Conservation (phyloP, 2,797 vertebrate genomes). For the Pogonophryne albipinna region DNA sequence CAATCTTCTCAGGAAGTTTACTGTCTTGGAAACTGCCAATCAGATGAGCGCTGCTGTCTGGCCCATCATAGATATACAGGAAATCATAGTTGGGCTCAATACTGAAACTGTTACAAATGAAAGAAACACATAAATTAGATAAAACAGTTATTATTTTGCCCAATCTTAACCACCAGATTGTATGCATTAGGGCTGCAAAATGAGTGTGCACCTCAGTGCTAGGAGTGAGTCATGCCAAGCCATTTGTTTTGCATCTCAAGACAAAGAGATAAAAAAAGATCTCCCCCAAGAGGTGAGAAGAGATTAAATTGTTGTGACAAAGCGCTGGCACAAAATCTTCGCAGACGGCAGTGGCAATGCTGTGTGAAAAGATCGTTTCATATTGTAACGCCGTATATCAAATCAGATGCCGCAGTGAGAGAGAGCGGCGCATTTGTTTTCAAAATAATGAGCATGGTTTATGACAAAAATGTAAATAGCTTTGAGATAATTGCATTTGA, state of each 20-base stretch:
- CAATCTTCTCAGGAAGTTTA: conserved; percentile 97
- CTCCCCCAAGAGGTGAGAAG: conserved; percentile 76
- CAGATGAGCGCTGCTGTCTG: conserved; percentile 91
- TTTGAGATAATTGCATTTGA: conserved; percentile 80
- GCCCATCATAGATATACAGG: conserved; percentile 95
- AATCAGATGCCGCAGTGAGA: conserved; percentile 74
- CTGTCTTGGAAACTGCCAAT: conserved; percentile 98
- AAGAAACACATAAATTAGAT: conserved; percentile 55
- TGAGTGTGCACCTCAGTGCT: conserved; percentile 38
- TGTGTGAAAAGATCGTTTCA: conserved; percentile 78
- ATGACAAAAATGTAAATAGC: conserved; percentile 84
- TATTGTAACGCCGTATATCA: conserved; percentile 77
- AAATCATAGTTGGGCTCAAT: conserved; percentile 99
- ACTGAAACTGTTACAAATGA: conserved; percentile 89
- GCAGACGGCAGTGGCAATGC: conserved; percentile 72
- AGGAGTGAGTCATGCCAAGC: conserved; percentile 71
- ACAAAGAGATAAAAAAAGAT: conserved; percentile 76
- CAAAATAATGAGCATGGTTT: conserved; percentile 79
- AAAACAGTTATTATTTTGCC: conserved; percentile 54
- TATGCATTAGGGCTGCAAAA: conserved; percentile 56
- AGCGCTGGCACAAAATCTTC: conserved; percentile 74
- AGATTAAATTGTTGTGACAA: conserved; percentile 83
- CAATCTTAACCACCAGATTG: conserved; percentile 57
- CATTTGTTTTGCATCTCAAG: conserved; percentile 78
- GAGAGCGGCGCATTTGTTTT: conserved; percentile 73